These are phyloP conservation scores for Tiliacea aurago DNA, from an alignment of 2,888 invertebrate species.

Conservation along the genomic window DNA sequence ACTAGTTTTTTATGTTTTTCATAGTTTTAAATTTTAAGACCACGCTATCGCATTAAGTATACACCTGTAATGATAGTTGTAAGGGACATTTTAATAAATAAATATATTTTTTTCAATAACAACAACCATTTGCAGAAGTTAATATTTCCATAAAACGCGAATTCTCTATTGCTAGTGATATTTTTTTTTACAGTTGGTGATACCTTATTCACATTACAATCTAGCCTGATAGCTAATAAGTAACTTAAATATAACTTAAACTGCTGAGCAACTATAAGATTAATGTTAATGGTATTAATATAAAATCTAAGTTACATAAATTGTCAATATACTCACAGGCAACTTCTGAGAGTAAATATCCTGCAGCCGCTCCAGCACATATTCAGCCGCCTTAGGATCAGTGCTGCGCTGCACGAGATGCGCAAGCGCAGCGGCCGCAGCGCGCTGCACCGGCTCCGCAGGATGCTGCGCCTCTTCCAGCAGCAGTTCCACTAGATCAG, in stretches of 20 bases:
- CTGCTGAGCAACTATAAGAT: too few relatives aligned
- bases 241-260: not conserved
- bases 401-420: conserved; percentile 90
- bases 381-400: conserved; percentile 71
- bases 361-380: conserved; percentile 92
- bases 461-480: conserved; percentile 94
- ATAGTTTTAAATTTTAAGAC: too few relatives aligned
- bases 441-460: conserved; percentile 95
- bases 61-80: too few relatives aligned
- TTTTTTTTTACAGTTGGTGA: not conserved
- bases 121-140: not conserved
- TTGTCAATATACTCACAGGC: conserved; percentile 86
- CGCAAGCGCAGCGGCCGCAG: conserved; percentile 95
- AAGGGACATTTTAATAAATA: too few relatives aligned
- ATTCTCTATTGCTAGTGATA: not conserved
- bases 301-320: not conserved
- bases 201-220: not conserved
- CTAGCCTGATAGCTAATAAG: not conserved
- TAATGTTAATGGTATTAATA: not conserved
- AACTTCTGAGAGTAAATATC: conserved; percentile 94
- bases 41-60: too few relatives aligned
- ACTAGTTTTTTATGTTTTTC: too few relatives aligned
- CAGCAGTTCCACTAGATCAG: conserved; percentile 89
- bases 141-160: not conserved
- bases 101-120: too few relatives aligned